Base-by-base conservation (phyloP, 1,140 invertebrate genomes). In the Ceratina calcarata region DNA sequence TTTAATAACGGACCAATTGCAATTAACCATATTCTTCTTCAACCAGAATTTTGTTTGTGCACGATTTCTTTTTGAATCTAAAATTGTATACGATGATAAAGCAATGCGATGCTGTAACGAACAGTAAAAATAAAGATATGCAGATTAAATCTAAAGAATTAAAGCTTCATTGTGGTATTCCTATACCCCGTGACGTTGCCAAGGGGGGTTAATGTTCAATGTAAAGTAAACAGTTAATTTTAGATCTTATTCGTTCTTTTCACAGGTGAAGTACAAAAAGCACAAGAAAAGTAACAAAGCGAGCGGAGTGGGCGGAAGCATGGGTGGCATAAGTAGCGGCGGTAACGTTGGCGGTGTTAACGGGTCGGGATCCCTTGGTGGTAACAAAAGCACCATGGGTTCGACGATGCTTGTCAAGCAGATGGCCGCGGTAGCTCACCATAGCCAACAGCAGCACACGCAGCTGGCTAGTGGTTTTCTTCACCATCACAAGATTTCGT, bases 181-280 rank as follows among this genome's bases (percentile, higher is more conserved):
- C 37, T 45, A 45, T 6, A 45, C 37, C 37, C 37, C 37, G 37
- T 10, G 37, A 45, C 37, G 10, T 45, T 45, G 37, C 37, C 37
- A 45, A 45, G 18, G 8, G n/a, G 15, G 16, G 3, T 18, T 12
- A 10, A 18, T 12, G 3, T 13, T 10, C 7, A 6, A 24, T 15
- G 37, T 16, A 12, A 24, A 20, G 37, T 16, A 12, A 51, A 49
- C 22, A 37, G 8, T 57, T 57, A 57, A 60, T 58, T 22, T 61
- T 45, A 22, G 20, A 0, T 1, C 3, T 6, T n/a, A 12, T 0
- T 22, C 32, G 6, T 22, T 68, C 2, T 13, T 13, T 24, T 10
- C 32, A 7, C 86, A 96, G 96, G 98, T 99, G 12, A 99, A 99
- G 94, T 99, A 99, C 93, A 98, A 99, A 93, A 99, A 99, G 93